phyloP scores from a whole-genome alignment of 2,113 vertebrate species.

The Barnardius zonarius region DNA sequence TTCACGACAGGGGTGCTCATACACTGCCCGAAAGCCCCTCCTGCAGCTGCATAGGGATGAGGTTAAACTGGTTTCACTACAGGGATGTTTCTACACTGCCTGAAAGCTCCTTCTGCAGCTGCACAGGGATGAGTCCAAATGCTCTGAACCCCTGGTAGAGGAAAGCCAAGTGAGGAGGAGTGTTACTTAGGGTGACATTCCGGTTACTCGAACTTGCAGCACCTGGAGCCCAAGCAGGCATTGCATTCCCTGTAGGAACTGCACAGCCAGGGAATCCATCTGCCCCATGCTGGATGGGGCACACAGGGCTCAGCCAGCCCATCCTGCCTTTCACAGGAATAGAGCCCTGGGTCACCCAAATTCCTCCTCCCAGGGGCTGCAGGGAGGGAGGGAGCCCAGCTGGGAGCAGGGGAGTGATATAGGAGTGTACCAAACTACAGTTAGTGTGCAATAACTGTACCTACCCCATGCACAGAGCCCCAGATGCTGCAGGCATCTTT shows the following conservation, averaged over 20 bases:
- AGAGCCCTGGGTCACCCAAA: neutral
- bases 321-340: neutral
- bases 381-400: neutral
- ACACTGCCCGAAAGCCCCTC: neutral
- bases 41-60: neutral
- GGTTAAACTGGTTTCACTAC: neutral
- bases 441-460: accelerated
- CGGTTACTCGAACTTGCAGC: neutral
- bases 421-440: neutral
- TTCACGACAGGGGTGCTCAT: neutral
- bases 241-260: neutral
- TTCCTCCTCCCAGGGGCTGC: neutral
- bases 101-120: neutral
- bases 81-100: accelerated
- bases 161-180: neutral
- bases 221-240: neutral
- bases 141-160: neutral
- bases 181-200: neutral
- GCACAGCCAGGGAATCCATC: too few species aligned
- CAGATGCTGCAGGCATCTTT: neutral
- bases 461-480: neutral
- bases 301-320: neutral
- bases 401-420: neutral
- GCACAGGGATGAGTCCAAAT: neutral
- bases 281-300: neutral